These are phyloP conservation scores for Trematocara zebra DNA, from an alignment of 2,113 vertebrate genomes.

Conservation along the genomic window DNA sequence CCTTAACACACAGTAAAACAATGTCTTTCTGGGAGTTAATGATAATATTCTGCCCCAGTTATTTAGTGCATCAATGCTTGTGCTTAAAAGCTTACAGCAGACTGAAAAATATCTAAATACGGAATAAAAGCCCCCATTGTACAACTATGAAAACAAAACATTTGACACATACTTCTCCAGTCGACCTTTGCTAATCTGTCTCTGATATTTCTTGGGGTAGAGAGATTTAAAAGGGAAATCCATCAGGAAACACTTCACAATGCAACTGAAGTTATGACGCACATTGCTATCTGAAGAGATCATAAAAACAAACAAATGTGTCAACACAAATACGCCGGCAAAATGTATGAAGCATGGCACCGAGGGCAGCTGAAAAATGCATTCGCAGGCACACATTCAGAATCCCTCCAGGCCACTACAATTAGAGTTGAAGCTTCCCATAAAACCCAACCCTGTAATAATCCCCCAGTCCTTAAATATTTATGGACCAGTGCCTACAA, in stretches of 20 bases:
- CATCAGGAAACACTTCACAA: neutral
- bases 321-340: neutral
- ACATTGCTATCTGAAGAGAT: neutral
- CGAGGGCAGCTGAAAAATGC: neutral
- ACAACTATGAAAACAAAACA: neutral
- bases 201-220: neutral
- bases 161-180: neutral
- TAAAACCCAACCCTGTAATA: conserved; percentile 51
- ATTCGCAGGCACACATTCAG: neutral
- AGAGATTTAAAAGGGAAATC: neutral
- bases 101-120: neutral
- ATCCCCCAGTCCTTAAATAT: conserved; percentile 61
- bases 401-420: conserved; percentile 34
- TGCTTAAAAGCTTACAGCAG: neutral
- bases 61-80: neutral
- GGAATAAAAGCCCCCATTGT: neutral
- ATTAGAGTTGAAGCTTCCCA: conserved; percentile 24
- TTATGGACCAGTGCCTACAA: conserved; percentile 42
- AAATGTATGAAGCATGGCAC: neutral
- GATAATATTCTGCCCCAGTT: neutral
- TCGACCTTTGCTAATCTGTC: neutral
- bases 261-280: neutral
- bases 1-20: neutral
- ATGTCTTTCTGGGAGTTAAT: neutral
- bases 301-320: conserved; percentile 6